Evolutionary conservation across 2,888 invertebrate species (phyloP).

Genomic region (Subacronicta megacephala): DNA sequence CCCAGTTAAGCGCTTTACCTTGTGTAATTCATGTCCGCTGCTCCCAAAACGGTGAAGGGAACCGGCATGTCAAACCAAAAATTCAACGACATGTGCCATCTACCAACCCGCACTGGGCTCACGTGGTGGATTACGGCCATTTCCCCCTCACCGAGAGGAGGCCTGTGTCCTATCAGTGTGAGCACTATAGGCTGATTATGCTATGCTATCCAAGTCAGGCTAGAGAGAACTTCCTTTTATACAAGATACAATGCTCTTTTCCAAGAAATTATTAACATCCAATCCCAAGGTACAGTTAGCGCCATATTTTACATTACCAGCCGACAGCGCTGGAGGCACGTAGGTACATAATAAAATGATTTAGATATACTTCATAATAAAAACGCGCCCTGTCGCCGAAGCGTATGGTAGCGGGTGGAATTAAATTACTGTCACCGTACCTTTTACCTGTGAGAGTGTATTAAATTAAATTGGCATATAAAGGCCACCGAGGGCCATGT

Average conservation of each 20-base stretch:
- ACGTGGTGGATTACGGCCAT: too few relatives aligned
- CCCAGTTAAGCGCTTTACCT: too few relatives aligned
- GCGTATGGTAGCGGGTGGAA: constrained; percentile 57
- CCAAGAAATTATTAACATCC: constrained; percentile 17
- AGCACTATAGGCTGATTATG: too few relatives aligned
- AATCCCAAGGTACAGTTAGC: constrained; percentile 22
- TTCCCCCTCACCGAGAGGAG: too few relatives aligned
- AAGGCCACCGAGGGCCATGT: constrained; percentile 26
- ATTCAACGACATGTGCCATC: too few relatives aligned
- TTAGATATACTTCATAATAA: constrained; percentile 48
- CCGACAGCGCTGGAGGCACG: constrained; percentile 19
- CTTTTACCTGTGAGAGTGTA: constrained; percentile 58
- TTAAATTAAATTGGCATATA: constrained; percentile 66
- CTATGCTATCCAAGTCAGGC: too few relatives aligned
- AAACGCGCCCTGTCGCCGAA: constrained; percentile 41
- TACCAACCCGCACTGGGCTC: too few relatives aligned
- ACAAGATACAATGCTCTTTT: not conserved
- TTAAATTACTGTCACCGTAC: constrained; percentile 66
- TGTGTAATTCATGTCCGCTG: too few relatives aligned
- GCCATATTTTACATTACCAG: constrained; percentile 33
- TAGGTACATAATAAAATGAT: constrained; percentile 47
- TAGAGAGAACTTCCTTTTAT: too few relatives aligned
- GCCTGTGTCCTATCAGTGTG: too few relatives aligned
- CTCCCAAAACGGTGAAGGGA: too few relatives aligned
- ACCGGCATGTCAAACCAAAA: too few relatives aligned